phyloP scores from a whole-genome alignment of 2,888 invertebrate genomes.

The Agrilus biguttatus region DNA sequence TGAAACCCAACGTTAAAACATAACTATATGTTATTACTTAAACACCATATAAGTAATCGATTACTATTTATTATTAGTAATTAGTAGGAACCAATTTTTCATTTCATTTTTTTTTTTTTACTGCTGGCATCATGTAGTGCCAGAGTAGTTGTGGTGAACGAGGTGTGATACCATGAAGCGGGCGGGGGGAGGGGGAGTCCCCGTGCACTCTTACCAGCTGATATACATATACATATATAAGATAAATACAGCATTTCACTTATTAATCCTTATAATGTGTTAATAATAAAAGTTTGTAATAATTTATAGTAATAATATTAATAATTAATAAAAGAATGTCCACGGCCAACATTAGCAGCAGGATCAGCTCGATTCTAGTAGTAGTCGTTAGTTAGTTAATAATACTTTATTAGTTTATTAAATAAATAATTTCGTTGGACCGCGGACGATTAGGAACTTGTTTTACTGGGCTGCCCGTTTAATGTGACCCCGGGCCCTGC shows the following conservation, averaged over 20 bases:
- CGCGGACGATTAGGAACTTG: conserved; percentile 34
- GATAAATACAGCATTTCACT: conserved; percentile 34
- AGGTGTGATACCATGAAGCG: conserved; percentile 21
- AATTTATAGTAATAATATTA: conserved; percentile 28
- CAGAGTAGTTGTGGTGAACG: conserved; percentile 14
- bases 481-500: conserved; percentile 33
- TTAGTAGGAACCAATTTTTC: conserved; percentile 37
- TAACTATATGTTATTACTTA: conserved; percentile 33
- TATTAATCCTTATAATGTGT: conserved; percentile 33
- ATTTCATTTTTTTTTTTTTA: conserved; percentile 14
- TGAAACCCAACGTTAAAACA: conserved; percentile 32
- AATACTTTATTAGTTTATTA: conserved; percentile 1
- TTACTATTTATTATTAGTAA: conserved; percentile 30
- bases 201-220: conserved; percentile 28
- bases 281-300: conserved; percentile 31
- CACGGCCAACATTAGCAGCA: conserved; percentile 22
- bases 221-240: conserved; percentile 35
- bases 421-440: conserved; percentile 12
- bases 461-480: conserved; percentile 31
- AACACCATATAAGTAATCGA: conserved; percentile 30
- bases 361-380: background rate
- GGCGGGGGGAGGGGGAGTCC: conserved; percentile 15
- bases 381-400: background rate
- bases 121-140: conserved; percentile 25
- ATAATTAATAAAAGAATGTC: conserved; percentile 31